Evolutionary conservation across 2,113 vertebrate genomes (phyloP).

Genomic region (Hippocampus abdominalis): DNA sequence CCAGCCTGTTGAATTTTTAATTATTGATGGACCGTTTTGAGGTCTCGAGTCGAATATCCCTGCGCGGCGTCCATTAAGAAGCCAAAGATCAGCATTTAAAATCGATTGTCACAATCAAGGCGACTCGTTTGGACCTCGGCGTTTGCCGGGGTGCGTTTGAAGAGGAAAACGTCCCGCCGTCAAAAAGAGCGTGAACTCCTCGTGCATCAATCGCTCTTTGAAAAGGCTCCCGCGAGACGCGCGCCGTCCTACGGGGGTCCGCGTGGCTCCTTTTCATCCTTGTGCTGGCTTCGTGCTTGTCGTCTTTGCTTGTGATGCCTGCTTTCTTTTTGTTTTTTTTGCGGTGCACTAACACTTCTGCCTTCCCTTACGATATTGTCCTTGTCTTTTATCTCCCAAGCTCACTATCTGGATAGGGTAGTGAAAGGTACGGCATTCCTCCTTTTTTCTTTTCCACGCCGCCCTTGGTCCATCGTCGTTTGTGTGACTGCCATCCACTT

Average conservation of each 20-base stretch:
- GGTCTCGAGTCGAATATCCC: constrained; percentile 56
- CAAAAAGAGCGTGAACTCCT: constrained; percentile 40
- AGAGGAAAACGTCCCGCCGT: constrained; percentile 45
- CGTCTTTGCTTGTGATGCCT: constrained; percentile 61
- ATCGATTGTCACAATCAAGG: constrained; percentile 52
- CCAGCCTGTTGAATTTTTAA: constrained; percentile 66
- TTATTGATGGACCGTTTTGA: constrained; percentile 70
- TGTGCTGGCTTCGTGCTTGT: constrained; percentile 38
- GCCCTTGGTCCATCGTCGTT: constrained; percentile 38
- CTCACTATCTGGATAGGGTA: constrained; percentile 99
- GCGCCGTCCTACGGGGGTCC: background rate
- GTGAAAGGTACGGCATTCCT: constrained; percentile 99
- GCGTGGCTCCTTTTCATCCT: constrained; percentile 33
- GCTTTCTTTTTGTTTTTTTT: constrained; percentile 42
- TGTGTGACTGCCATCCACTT: constrained; percentile 44
- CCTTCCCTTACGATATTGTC: constrained; percentile 76
- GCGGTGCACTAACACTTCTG: constrained; percentile 67
- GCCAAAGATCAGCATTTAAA: constrained; percentile 62
- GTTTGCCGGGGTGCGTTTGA: constrained; percentile 25
- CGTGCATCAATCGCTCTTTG: constrained; percentile 48
- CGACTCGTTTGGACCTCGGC: constrained; percentile 11
- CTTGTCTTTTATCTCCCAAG: constrained; percentile 99
- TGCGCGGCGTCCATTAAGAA: constrained; percentile 57
- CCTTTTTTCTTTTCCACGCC: constrained; percentile 69
- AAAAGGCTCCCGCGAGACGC: constrained; percentile 34